Percentiles rank a stretch among this genome's conserved stretches.
Conservation (phyloP, 2,797 vertebrate species). For the Otus scops region DNA sequence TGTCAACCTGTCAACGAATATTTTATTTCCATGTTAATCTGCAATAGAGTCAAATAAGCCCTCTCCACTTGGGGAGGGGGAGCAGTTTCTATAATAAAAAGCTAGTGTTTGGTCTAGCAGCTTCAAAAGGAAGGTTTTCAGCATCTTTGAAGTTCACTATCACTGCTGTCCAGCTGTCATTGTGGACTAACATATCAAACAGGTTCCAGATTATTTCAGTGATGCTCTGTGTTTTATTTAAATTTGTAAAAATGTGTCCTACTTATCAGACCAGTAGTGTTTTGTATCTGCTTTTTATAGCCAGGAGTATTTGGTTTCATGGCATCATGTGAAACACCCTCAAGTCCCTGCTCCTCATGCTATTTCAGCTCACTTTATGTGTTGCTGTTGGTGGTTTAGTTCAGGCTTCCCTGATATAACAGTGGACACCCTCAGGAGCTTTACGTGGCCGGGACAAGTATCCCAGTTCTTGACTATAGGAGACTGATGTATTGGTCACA, state of each 20-base stretch:
- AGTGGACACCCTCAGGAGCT: slow-evolving; percentile 35
- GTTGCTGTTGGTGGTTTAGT: slow-evolving; percentile 3
- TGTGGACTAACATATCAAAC: neutral
- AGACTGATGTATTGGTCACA: slow-evolving; percentile 26
- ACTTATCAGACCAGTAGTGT: neutral
- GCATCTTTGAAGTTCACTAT: neutral
- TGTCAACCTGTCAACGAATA: neutral
- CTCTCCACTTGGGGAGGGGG: neutral
- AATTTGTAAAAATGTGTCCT: neutral
- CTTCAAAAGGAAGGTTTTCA: slow-evolving; percentile 22
- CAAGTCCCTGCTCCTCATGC: neutral
- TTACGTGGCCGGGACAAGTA: neutral
- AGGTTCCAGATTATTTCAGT: neutral
- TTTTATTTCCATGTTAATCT: neutral
- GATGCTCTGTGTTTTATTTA: neutral
- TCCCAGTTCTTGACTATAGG: slow-evolving; percentile 41
- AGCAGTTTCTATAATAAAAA: neutral
- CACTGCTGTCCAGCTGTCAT: neutral
- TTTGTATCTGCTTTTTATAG: neutral
- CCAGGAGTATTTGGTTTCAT: slow-evolving; percentile 45
- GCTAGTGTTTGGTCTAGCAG: neutral
- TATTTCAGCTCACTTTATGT: slow-evolving; percentile 7
- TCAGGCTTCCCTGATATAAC: slow-evolving; percentile 7
- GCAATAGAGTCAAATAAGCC: neutral
- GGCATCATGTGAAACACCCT: slow-evolving; percentile 3